A percentile compares a stretch with the other conserved stretches of the same genome.
Conservation (phyloP, 2,888 invertebrate species). For the Leucania comma region DNA sequence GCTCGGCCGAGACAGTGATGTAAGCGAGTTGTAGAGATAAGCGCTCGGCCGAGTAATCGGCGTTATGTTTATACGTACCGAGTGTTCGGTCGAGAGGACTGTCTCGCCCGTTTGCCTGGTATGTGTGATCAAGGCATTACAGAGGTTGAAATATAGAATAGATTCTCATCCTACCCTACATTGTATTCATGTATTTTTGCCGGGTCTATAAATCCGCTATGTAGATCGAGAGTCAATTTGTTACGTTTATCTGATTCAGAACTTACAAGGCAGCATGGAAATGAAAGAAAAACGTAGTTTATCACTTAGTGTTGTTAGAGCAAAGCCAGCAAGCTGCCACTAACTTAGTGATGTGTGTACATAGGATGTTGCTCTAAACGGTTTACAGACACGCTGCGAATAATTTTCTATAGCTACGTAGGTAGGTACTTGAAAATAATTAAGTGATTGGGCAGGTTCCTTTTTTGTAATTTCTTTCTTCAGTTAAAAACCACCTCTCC, state of each 20-base stretch:
- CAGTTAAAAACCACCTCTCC: no score
- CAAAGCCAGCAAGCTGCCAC: slow-evolving; percentile 33
- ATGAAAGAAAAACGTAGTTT: slow-evolving; percentile 52
- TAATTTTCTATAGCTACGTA: neutral
- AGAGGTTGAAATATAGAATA: slow-evolving; percentile 30
- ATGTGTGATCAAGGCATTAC: no score
- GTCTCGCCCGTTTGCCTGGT: no score
- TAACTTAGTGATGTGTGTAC: slow-evolving; percentile 45
- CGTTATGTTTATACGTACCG: no score
- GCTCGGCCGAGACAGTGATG: no score
- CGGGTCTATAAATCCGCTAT: slow-evolving; percentile 4
- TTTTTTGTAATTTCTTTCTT: no score
- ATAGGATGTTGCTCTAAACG: slow-evolving; percentile 1
- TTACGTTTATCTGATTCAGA: slow-evolving; percentile 24
- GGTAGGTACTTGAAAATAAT: slow-evolving; percentile 4
- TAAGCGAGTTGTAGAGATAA: no score
- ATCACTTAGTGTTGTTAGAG: slow-evolving; percentile 39
- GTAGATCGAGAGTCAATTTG: slow-evolving; percentile 18
- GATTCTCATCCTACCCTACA: neutral
- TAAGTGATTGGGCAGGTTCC: slow-evolving; percentile 5
- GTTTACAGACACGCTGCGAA: slow-evolving; percentile 1
- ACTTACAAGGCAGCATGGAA: slow-evolving; percentile 10
- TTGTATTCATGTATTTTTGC: slow-evolving; percentile 4
- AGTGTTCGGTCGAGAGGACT: no score
- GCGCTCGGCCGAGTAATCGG: no score